These are phyloP conservation scores for Malurus elegans DNA, from an alignment of 2,113 vertebrate genomes.

Conservation along the genomic window DNA sequence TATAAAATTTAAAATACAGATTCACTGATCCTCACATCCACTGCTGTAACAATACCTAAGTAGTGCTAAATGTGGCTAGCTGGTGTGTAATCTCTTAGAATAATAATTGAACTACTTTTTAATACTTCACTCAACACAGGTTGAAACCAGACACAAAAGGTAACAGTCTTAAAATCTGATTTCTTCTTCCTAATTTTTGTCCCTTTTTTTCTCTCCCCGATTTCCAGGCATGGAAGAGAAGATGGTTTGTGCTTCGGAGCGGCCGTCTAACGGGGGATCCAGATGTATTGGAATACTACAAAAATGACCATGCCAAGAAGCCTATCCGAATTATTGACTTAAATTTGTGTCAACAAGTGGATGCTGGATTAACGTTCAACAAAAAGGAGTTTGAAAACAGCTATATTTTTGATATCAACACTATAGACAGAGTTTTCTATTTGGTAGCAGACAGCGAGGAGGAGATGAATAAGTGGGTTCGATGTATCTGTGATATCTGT, in stretches of 20 bases:
- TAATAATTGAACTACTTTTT: background rate
- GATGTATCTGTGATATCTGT: constrained; percentile 98
- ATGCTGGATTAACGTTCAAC: constrained; percentile 95
- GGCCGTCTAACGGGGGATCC: constrained; percentile 95
- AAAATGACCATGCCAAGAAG: constrained; percentile 98
- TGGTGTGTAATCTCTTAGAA: background rate
- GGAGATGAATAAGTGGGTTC: constrained; percentile 99
- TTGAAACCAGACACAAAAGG: background rate
- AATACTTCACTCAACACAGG: background rate
- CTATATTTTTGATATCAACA: constrained; percentile 99
- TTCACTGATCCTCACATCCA: background rate
- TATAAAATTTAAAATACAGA: background rate
- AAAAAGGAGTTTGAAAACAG: constrained; percentile 99
- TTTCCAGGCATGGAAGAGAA: constrained; percentile 97
- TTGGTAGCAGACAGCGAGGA: constrained; percentile 97
- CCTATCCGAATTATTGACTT: constrained; percentile 98
- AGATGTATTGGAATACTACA: constrained; percentile 98
- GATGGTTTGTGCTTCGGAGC: constrained; percentile 97
- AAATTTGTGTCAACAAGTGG: constrained; percentile 98
- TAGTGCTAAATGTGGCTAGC: background rate
- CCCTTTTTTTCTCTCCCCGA: background rate
- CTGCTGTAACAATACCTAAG: background rate
- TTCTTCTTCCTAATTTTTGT: background rate
- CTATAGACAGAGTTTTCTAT: constrained; percentile 96
- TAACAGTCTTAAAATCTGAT: background rate